A percentile compares a stretch with the other conserved stretches of the same genome.
Evolutionary conservation across 2,797 vertebrate species (phyloP).

Genomic region (Ceyx erithaca): DNA sequence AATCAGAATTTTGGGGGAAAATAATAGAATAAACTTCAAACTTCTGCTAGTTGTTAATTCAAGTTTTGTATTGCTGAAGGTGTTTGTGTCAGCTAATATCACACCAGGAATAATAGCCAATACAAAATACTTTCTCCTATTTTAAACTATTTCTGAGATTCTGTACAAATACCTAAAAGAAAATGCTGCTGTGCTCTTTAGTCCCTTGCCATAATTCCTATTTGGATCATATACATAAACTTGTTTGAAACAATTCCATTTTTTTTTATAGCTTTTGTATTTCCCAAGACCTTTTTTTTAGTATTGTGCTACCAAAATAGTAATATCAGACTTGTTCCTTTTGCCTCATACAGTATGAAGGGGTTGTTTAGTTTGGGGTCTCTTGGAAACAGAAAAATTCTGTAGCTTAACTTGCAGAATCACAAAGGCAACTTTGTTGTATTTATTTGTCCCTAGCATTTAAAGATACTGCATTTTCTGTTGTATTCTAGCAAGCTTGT

Average conservation of each 20-base stretch:
- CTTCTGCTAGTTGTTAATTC: not conserved
- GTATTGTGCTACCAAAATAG: not conserved
- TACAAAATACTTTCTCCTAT: not conserved
- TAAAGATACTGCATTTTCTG: not conserved
- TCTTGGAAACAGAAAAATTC: not conserved
- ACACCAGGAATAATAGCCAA: not conserved
- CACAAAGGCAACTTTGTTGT: not conserved
- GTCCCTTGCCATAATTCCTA: not conserved
- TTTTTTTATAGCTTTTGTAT: not conserved
- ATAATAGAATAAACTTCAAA: not conserved
- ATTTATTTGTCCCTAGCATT: not conserved
- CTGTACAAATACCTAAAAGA: not conserved
- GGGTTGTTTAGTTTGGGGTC: not conserved
- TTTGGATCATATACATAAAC: not conserved
- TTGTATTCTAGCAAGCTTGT: not conserved
- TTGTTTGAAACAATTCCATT: not conserved
- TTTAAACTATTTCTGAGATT: not conserved
- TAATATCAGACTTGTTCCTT: not conserved
- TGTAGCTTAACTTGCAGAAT: not conserved
- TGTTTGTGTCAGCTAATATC: not conserved
- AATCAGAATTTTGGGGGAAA: not conserved
- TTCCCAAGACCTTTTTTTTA: not conserved
- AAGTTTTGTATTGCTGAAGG: not conserved
- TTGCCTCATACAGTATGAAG: not conserved
- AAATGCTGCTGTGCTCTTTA: not conserved